Evolutionary conservation across 2,888 invertebrate species (phyloP).

Genomic region (Aphrophora alni): DNA sequence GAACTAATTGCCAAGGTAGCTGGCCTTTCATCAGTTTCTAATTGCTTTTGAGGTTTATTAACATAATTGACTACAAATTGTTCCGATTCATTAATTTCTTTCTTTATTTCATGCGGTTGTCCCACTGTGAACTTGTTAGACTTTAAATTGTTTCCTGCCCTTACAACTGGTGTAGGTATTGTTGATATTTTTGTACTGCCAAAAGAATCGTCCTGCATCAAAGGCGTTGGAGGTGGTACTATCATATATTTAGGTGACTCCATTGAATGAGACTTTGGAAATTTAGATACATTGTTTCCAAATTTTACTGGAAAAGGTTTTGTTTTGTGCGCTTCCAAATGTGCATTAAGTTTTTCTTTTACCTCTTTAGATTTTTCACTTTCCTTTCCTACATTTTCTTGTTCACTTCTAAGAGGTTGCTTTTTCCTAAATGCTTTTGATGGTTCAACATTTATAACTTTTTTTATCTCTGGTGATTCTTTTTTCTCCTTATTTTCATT

Average conservation of each 20-base stretch:
- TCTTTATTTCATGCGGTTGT: background rate
- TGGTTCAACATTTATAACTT: background rate
- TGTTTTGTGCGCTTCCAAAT: background rate
- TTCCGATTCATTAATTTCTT: background rate
- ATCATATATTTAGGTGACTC: background rate
- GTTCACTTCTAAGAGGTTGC: background rate
- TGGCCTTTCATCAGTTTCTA: background rate
- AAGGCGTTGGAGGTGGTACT: background rate
- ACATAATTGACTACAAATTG: background rate
- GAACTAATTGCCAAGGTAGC: background rate
- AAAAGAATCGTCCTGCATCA: background rate
- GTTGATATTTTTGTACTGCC: background rate
- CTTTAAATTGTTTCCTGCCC: background rate
- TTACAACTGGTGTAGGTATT: background rate
- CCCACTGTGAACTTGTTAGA: background rate
- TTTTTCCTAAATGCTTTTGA: background rate
- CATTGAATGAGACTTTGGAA: background rate
- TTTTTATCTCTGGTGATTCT: background rate
- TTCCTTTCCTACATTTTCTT: background rate
- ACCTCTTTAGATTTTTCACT: background rate
- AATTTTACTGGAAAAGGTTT: background rate
- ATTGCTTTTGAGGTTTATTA: background rate
- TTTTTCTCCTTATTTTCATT: conserved; percentile 2
- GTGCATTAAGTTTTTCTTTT: background rate
- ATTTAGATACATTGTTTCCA: background rate